Base-by-base conservation (phyloP, 2,113 vertebrate species). In the Mastomys natalensis region DNA sequence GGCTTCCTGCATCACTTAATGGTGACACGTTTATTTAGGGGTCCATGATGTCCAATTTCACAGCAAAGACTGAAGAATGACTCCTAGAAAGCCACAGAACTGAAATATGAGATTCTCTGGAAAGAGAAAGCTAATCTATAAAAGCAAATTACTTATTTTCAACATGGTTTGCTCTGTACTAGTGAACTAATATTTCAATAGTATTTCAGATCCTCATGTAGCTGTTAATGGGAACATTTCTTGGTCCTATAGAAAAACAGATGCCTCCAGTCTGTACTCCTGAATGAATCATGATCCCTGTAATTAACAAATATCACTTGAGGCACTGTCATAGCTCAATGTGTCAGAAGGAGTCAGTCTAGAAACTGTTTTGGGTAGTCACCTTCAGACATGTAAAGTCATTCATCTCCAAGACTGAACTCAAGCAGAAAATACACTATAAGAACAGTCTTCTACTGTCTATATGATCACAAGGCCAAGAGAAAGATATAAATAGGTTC, bases 61-160 rank as follows among this genome's bases (percentile, higher is more conserved):
- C 90, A 78, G 51, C 58, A 80, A 87, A 86, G 37, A 80, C 16
- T 13, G 77, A 89, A 64, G 55, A 91, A 94, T 11, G n/a, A 13
- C 51, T 88, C 45, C 6, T 17, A 73, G 90, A 82, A 94, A 92
- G 82, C 40, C 73, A 77, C 16, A 80, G 17, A 21, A 77, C 64
- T 88, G 80, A 64, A 96, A 91, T 60, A 64, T 62, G 53, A 91
- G 37, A 11, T 87, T 90, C 85, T 96, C 76, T n/a, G 21, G 78
- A 88, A 86, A 86, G 40, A 90, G 81, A 97, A 97, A 29, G 24
- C 24, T 89, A 37, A 62, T 58, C 85, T 72, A 92, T 74, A 85
- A 94, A 93, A 95, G 51, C 55, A 66, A 95, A 95, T 60, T 78
- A 84, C 55, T 81, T 72, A 34, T 93, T 93, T 95, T 88, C 73